These are phyloP conservation scores for Bibio marci DNA, from an alignment of 2,888 invertebrate species.

Conservation along the genomic window DNA sequence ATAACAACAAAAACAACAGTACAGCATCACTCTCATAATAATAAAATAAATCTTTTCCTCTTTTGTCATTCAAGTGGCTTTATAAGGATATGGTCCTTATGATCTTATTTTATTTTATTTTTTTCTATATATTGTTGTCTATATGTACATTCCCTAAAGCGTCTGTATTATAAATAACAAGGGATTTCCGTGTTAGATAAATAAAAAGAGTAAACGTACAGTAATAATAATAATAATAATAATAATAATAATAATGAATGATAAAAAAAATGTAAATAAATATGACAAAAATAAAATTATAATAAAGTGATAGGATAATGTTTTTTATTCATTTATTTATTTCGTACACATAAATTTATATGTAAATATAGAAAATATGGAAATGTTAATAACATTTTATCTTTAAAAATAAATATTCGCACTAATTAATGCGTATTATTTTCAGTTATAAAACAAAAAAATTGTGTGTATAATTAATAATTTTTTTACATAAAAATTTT, in stretches of 20 bases:
- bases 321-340: not conserved
- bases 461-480: no score
- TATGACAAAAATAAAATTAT: not conserved
- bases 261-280: not conserved
- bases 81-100: conserved; percentile 3
- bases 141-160: not conserved
- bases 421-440: no score
- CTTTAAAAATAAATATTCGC: no score
- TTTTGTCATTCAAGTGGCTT: conserved; percentile 5
- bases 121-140: not conserved
- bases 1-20: no score
- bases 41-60: conserved; percentile 6
- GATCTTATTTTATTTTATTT: not conserved
- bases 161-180: conserved; percentile 5
- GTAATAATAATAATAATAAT: not conserved
- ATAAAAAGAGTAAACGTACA: conserved; percentile 6
- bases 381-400: no score
- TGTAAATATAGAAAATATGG: no score
- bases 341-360: no score
- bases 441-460: no score
- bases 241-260: not conserved
- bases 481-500: no score
- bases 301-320: not conserved
- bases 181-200: conserved; percentile 7
- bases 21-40: conserved; percentile 4